Base-by-base conservation (phyloP, 2,888 invertebrate species). In the Sialis fuliginosa region DNA sequence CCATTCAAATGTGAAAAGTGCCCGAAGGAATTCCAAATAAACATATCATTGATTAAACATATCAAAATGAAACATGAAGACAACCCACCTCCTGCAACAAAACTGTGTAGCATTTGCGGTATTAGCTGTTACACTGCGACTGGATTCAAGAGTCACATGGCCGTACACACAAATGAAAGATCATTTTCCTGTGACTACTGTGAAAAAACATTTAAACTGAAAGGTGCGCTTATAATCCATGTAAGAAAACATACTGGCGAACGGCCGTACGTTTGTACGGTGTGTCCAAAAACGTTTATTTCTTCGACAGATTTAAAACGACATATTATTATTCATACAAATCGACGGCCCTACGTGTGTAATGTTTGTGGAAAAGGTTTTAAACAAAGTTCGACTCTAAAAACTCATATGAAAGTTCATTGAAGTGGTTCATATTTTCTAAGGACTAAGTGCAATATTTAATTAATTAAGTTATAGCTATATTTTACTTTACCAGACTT, bases 161-260 rank as follows among this genome's bases (percentile, higher is more conserved):
- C 12, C 12, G 37, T 37, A 12, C 37, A 37, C 7, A 37, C 37
- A 37, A 12, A 37, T 8, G 12, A 10, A 6, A n/a, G 37, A 10
- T 37, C 37, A 6, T 37, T 37, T 37, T n/a, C 37, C 6, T 37
- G 37, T 37, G 8, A 37, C 12, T 37, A 10, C n/a, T 37, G 37
- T 7, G 41, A 46, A 13, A 46, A 46, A 46, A 41, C 39, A 33
- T 46, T 41, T 33, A 46, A 46, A 41, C 12, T 41, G 32, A 46
- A 46, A 40, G 34, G 41, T 33, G 40, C 34, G 10, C 31, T 46
- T 6, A 46, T 30, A 6, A 32, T 46, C n/a, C 46, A 46, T 10
- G 12, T 46, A 3, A 39, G 41, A 32, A 41, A 39, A 35, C 46
- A 46, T 34, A 40, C 46, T 10, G 42, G 42, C 1, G 30, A 42